Conservation (phyloP, 2,888 invertebrate genomes). For the Acleris cristana region DNA sequence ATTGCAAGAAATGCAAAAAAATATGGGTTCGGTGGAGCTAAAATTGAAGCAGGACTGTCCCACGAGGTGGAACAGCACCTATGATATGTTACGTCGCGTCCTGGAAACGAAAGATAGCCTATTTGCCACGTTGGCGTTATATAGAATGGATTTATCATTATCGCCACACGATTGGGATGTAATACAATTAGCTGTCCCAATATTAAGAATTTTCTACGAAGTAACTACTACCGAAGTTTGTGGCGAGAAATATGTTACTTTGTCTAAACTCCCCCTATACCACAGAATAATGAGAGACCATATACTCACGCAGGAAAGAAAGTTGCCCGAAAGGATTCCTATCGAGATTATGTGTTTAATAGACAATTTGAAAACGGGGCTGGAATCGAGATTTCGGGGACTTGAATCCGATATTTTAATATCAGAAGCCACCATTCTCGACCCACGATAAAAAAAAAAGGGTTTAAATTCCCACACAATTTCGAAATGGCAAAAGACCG, state of each 20-base stretch:
- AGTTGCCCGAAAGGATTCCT: not conserved
- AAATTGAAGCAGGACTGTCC: conserved; percentile 4
- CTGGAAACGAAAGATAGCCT: conserved; percentile 1
- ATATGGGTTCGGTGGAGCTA: not conserved
- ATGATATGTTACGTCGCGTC: too few relatives aligned
- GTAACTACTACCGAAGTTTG: conserved; percentile 10
- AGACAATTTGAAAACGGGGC: conserved; percentile 2
- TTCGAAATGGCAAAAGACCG: not conserved
- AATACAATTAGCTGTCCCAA: conserved; percentile 5
- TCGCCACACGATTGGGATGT: conserved; percentile 2
- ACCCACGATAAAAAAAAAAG: not conserved
- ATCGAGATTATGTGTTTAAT: not conserved
- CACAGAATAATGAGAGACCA: conserved; percentile 5
- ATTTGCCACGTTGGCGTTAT: not conserved
- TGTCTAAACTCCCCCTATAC: not conserved
- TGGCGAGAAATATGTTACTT: conserved; percentile 7
- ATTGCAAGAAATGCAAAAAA: conserved; percentile 1
- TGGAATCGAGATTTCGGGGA: not conserved
- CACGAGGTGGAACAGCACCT: not conserved
- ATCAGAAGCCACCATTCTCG: not conserved
- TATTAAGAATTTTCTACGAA: not conserved
- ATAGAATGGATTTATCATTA: not conserved
- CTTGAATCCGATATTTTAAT: not conserved
- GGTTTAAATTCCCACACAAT: not conserved
- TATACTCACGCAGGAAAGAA: not conserved